Evolutionary conservation across 2,113 vertebrate genomes (phyloP).

Genomic region (Neotoma lepida): DNA sequence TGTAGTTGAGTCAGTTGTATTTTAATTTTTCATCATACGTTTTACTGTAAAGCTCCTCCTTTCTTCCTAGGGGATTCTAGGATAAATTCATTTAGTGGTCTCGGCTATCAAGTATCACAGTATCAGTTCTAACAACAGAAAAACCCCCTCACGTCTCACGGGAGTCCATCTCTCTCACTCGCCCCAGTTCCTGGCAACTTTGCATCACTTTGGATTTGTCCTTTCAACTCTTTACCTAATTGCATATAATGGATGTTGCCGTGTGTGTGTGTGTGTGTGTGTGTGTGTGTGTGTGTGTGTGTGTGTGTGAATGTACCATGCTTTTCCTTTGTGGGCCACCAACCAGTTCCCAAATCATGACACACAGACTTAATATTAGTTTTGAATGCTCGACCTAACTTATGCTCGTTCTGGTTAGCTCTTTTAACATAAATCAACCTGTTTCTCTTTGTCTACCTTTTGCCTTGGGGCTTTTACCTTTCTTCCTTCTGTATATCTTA

Average conservation of each 20-base stretch:
- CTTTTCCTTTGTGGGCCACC: background rate
- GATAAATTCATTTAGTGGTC: background rate
- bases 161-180: accelerated
- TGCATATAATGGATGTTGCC: no score
- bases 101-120: background rate
- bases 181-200: accelerated
- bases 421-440: background rate
- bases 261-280: background rate
- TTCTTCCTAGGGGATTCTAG: background rate
- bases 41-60: background rate
- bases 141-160: accelerated
- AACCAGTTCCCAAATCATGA: background rate
- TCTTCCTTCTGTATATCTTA: background rate
- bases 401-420: background rate
- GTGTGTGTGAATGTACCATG: background rate
- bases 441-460: background rate
- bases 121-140: background rate
- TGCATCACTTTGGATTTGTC: background rate
- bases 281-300: no score
- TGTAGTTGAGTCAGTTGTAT: background rate
- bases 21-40: background rate
- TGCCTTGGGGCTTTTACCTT: background rate
- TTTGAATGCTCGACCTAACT: background rate
- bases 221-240: background rate
- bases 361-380: background rate